Percentiles rank a stretch among this genome's conserved stretches.
These are phyloP conservation scores for Crotophaga sulcirostris DNA, from an alignment of 2,113 vertebrate genomes.

Conservation along the genomic window DNA sequence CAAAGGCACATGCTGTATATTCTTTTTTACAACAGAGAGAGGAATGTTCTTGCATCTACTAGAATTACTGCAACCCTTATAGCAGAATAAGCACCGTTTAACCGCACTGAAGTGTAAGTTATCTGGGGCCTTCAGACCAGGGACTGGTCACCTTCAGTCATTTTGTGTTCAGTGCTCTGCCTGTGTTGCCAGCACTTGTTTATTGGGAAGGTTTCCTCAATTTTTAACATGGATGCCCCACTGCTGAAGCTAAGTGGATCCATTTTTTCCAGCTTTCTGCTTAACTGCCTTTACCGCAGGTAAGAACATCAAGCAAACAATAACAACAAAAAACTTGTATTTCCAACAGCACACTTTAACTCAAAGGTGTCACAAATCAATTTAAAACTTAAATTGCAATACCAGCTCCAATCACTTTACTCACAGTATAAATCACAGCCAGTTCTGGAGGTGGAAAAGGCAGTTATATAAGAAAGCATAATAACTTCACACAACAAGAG, in stretches of 20 bases:
- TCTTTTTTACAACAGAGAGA: not conserved
- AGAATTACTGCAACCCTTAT: not conserved
- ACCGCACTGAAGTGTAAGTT: not conserved
- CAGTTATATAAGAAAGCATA: constrained; percentile 32
- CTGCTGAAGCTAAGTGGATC: not conserved
- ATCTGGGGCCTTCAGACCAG: not conserved
- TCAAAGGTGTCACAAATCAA: constrained; percentile 63
- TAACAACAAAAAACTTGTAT: constrained; percentile 34
- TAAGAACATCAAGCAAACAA: constrained; percentile 30
- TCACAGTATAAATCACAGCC: constrained; percentile 57
- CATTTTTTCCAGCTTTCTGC: constrained; percentile 14
- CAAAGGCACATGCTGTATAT: not conserved
- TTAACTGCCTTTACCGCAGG: not conserved
- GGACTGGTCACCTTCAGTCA: not conserved
- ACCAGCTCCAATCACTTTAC: constrained; percentile 55
- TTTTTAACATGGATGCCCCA: not conserved
- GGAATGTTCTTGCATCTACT: not conserved
- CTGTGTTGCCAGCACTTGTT: not conserved
- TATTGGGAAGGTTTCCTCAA: constrained; percentile 6
- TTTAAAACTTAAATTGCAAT: constrained; percentile 63
- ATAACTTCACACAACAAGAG: constrained; percentile 31
- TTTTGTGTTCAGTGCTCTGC: not conserved
- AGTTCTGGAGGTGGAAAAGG: constrained; percentile 38
- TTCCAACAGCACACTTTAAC: constrained; percentile 30
- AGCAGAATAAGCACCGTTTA: not conserved